phyloP scores from a whole-genome alignment of 2,113 vertebrate species.

The Pluvialis apricaria region DNA sequence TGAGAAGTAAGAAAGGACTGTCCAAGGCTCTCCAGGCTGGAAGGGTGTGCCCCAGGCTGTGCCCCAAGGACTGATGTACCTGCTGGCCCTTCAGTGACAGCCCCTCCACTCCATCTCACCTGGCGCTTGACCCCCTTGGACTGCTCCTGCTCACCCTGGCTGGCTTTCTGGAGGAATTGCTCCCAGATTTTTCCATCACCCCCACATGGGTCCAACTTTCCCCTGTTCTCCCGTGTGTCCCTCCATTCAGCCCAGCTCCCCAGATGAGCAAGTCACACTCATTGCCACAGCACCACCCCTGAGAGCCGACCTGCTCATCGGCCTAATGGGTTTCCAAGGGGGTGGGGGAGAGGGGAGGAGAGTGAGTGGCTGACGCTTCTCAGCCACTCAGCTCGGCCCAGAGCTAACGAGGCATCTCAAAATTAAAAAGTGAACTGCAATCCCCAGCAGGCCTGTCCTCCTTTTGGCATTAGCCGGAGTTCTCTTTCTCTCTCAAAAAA shows the following conservation, averaged over 20 bases:
- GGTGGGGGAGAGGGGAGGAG: background rate
- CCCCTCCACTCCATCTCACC: background rate
- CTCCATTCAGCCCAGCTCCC: background rate
- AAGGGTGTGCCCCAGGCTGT: no score
- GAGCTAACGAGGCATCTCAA: conserved; percentile 67
- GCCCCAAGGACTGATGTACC: background rate
- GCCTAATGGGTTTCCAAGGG: conserved; percentile 15
- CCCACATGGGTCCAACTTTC: background rate
- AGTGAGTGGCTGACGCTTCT: background rate
- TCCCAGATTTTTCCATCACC: background rate
- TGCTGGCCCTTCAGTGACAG: background rate
- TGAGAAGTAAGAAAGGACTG: background rate
- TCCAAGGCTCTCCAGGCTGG: background rate
- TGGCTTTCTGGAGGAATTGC: background rate
- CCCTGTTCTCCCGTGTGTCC: background rate
- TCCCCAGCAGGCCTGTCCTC: conserved; percentile 68
- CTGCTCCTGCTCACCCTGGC: background rate
- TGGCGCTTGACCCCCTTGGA: background rate
- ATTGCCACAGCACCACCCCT: background rate
- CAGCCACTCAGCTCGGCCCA: conserved; percentile 47
- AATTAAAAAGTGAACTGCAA: conserved; percentile 71
- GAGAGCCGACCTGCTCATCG: background rate
- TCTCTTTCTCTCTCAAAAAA: background rate
- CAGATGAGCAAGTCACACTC: background rate
- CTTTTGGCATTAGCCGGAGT: conserved; percentile 61